Evolutionary conservation across 2,888 invertebrate species (phyloP).

Genomic region (Pediacus dermestoides): DNA sequence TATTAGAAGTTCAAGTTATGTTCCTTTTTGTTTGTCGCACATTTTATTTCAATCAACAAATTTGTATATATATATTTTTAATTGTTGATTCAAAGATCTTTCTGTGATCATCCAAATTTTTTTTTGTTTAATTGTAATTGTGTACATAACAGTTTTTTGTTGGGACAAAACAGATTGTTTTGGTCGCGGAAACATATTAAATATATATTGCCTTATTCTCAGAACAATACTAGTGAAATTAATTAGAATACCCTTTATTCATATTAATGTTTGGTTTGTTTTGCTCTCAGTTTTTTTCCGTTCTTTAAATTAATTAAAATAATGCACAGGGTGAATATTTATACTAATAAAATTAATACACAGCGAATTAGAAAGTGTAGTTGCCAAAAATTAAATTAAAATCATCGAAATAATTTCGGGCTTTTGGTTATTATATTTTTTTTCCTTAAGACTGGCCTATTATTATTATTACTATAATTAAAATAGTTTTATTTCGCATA

Average conservation of each 20-base stretch:
- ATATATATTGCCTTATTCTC: constrained; percentile 35
- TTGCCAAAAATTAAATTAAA: constrained; percentile 7
- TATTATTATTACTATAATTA: constrained; percentile 1
- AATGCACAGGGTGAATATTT: constrained; percentile 9
- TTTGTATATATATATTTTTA: constrained; percentile 34
- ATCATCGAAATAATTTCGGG: not conserved
- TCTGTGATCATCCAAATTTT: constrained; percentile 35
- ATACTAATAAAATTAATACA: constrained; percentile 6
- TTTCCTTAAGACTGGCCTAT: constrained; percentile 7
- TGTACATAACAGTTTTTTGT: constrained; percentile 8
- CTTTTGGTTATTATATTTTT: constrained; percentile 2
- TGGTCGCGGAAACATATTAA: constrained; percentile 1
- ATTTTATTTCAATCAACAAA: constrained; percentile 24
- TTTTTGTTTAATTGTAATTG: constrained; percentile 28
- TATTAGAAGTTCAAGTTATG: constrained; percentile 22
- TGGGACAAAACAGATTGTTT: not conserved
- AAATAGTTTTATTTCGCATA: constrained; percentile 12
- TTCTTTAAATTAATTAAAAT: not conserved
- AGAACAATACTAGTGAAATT: constrained; percentile 35
- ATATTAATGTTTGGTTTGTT: no score
- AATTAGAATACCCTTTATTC: constrained; percentile 4
- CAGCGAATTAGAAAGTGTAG: constrained; percentile 11
- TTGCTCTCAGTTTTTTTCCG: not conserved
- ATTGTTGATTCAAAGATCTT: constrained; percentile 31
- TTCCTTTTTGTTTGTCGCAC: constrained; percentile 19